Evolutionary conservation across 1,140 invertebrate genomes (phyloP).

Genomic region (Eueides isabella): DNA sequence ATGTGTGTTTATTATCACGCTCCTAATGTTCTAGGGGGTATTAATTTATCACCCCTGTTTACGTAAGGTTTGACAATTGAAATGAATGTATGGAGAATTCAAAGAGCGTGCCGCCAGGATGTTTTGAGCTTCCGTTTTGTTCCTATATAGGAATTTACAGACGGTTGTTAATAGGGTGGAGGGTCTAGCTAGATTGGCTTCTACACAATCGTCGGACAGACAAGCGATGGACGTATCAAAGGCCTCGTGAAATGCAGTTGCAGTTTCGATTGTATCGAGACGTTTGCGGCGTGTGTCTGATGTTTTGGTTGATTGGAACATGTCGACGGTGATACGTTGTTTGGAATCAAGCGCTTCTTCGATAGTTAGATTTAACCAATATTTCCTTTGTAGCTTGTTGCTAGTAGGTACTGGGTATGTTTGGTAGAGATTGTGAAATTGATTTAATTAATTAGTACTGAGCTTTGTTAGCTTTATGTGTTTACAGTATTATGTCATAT

Average conservation of each 20-base stretch:
- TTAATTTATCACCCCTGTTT: slow-evolving; percentile 79
- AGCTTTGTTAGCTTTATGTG: background rate
- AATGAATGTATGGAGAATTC: slow-evolving; percentile 71
- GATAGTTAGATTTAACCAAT: slow-evolving; percentile 21
- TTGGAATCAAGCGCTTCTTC: slow-evolving; percentile 61
- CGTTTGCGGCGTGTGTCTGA: slow-evolving; percentile 72
- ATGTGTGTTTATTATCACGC: slow-evolving; percentile 79
- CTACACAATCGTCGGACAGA: slow-evolving; percentile 75
- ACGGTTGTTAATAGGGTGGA: slow-evolving; percentile 47
- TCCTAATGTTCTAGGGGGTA: slow-evolving; percentile 76
- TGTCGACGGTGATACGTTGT: slow-evolving; percentile 68
- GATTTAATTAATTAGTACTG: background rate
- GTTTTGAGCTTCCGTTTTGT: slow-evolving; percentile 49
- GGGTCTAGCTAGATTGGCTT: slow-evolving; percentile 58
- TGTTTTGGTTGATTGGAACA: slow-evolving; percentile 74
- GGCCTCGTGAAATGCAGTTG: slow-evolving; percentile 76
- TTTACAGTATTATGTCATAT: too few relatives aligned
- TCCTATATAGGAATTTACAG: background rate
- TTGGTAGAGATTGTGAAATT: background rate
- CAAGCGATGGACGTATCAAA: slow-evolving; percentile 81
- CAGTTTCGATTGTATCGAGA: slow-evolving; percentile 77
- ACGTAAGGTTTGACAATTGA: slow-evolving; percentile 77
- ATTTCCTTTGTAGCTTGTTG: slow-evolving; percentile 2
- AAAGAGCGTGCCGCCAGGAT: slow-evolving; percentile 51
- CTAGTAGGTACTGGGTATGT: background rate